These are phyloP conservation scores for Platynereis dumerilii DNA, from an alignment of 2,888 invertebrate species.

Conservation along the genomic window DNA sequence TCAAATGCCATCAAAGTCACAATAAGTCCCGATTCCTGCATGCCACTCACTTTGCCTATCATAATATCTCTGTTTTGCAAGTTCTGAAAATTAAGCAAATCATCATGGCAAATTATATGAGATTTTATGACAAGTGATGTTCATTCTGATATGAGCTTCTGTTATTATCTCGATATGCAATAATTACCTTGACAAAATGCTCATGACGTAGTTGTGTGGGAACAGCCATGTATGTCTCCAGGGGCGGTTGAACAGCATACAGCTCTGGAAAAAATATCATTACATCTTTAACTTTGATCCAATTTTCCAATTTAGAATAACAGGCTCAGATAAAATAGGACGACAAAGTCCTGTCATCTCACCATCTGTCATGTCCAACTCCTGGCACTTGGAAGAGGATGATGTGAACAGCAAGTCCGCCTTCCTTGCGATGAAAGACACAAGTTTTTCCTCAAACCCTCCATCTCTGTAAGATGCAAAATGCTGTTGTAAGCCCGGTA, in stretches of 20 bases:
- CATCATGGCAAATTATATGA: too few relatives aligned
- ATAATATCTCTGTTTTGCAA: constrained; percentile 61
- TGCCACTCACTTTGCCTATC: constrained; percentile 59
- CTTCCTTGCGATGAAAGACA: constrained; percentile 79
- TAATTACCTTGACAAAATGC: constrained; percentile 80
- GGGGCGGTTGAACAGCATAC: constrained; percentile 84
- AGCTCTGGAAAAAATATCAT: constrained; percentile 64
- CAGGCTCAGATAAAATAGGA: too few relatives aligned
- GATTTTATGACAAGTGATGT: too few relatives aligned
- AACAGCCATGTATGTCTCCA: constrained; percentile 82
- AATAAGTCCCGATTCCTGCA: constrained; percentile 61
- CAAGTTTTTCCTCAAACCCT: constrained; percentile 23
- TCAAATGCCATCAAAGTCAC: constrained; percentile 85
- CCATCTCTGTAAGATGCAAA: constrained; percentile 15
- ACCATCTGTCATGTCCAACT: not conserved
- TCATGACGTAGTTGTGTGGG: constrained; percentile 79
- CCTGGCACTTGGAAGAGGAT: not conserved
- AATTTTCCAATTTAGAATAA: too few relatives aligned
- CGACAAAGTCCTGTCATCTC: too few relatives aligned
- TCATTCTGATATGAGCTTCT: too few relatives aligned
- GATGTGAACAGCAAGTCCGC: constrained; percentile 74
- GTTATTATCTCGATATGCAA: too few relatives aligned
- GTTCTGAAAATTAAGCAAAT: too few relatives aligned
- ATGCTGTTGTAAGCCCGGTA: too few relatives aligned
- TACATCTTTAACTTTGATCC: too few relatives aligned